Conservation (phyloP, 2,797 vertebrate species). For the Pygocentrus nattereri region DNA sequence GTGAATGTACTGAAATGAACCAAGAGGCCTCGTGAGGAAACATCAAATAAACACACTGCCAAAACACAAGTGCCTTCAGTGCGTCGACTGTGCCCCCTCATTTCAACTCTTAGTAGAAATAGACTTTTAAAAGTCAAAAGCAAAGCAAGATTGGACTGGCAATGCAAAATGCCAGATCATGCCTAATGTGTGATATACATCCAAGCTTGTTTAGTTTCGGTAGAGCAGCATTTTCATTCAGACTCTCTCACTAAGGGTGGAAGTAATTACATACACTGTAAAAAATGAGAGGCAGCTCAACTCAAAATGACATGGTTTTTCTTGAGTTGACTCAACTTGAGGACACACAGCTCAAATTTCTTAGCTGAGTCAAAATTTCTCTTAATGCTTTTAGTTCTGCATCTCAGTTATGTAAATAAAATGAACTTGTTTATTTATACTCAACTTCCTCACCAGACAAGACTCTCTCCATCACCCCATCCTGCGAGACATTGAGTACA, state of each 20-base stretch:
- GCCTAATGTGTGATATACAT: not conserved
- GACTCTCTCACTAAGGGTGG: not conserved
- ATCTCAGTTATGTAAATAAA: too few species aligned
- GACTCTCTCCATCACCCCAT: too few species aligned
- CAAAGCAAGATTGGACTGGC: not conserved
- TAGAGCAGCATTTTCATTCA: not conserved
- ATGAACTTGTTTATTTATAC: too few species aligned
- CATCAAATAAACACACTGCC: conserved; percentile 8
- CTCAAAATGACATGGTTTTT: too few species aligned
- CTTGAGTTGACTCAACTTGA: too few species aligned
- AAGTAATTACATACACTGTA: too few species aligned
- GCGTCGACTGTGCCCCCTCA: not conserved
- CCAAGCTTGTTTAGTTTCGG: not conserved
- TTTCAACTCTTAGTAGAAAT: not conserved
- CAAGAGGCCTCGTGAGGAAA: not conserved
- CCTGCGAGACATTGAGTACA: too few species aligned
- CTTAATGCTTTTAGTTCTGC: too few species aligned
- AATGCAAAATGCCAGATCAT: not conserved
- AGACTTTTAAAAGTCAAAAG: not conserved
- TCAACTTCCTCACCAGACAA: too few species aligned
- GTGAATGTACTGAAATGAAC: conserved; percentile 6
- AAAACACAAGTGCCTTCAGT: not conserved
- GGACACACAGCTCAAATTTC: too few species aligned
- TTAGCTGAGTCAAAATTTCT: too few species aligned
- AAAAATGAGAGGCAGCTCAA: too few species aligned